Evolutionary conservation across 2,888 invertebrate genomes (phyloP).

Genomic region (Agrochola circellaris): DNA sequence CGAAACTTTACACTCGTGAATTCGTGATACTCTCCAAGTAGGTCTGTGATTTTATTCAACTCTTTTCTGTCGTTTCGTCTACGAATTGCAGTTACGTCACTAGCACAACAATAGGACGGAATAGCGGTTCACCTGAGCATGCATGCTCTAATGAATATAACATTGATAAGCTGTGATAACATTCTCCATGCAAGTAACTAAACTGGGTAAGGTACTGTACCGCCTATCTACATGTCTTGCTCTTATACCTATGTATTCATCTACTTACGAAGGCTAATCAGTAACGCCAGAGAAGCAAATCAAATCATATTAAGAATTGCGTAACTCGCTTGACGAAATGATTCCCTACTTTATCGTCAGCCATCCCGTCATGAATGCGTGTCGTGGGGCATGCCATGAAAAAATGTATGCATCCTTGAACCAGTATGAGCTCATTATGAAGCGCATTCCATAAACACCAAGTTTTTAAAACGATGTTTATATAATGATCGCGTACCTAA

Average conservation of each 20-base stretch:
- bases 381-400: slow-evolving; percentile 26
- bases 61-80: slow-evolving; percentile 13
- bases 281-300: slow-evolving; percentile 26
- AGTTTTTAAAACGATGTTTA: background rate
- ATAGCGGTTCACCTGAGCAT: slow-evolving; percentile 20
- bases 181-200: slow-evolving; percentile 11
- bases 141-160: slow-evolving; percentile 13
- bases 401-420: slow-evolving; percentile 53
- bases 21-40: slow-evolving; percentile 19
- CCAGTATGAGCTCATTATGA: slow-evolving; percentile 8
- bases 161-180: slow-evolving; percentile 34
- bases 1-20: slow-evolving; percentile 5
- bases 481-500: background rate
- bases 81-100: slow-evolving; percentile 23
- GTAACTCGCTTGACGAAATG: slow-evolving; percentile 39
- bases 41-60: slow-evolving; percentile 18
- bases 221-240: background rate
- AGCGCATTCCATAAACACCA: slow-evolving; percentile 16
- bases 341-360: slow-evolving; percentile 36
- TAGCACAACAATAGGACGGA: slow-evolving; percentile 13
- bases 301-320: slow-evolving; percentile 33
- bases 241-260: background rate
- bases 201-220: background rate
- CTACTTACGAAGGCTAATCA: slow-evolving; percentile 8
- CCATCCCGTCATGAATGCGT: slow-evolving; percentile 41